These are phyloP conservation scores for Periophthalmodon schlosseri DNA, from an alignment of 2,113 vertebrate species.

Conservation along the genomic window DNA sequence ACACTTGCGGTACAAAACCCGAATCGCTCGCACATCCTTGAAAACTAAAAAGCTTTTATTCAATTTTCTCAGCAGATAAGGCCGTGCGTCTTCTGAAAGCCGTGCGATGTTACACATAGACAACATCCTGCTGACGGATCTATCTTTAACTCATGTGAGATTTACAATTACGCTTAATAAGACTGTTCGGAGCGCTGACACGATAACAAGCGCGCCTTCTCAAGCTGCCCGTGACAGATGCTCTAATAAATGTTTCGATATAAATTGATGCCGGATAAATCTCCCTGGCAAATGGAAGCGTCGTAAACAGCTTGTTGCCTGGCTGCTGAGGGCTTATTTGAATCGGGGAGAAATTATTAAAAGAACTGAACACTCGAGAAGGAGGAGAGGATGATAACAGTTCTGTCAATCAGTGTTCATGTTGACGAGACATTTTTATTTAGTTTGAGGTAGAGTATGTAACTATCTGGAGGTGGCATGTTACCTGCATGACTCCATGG, in stretches of 20 bases:
- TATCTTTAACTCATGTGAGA: slow-evolving; percentile 36
- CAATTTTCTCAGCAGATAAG: slow-evolving; percentile 33
- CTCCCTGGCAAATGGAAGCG: slow-evolving; percentile 45
- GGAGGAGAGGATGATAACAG: neutral
- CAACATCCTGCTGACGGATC: slow-evolving; percentile 24
- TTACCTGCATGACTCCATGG: too few relatives aligned
- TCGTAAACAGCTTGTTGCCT: slow-evolving; percentile 53
- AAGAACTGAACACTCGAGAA: slow-evolving; percentile 7
- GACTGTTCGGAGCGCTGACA: slow-evolving; percentile 45
- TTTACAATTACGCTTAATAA: slow-evolving; percentile 51
- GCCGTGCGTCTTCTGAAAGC: neutral
- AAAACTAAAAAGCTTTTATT: slow-evolving; percentile 6
- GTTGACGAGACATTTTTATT: too few relatives aligned
- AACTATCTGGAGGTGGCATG: too few relatives aligned
- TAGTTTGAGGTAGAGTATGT: too few relatives aligned
- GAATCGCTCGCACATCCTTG: slow-evolving; percentile 27
- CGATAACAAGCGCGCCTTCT: slow-evolving; percentile 40
- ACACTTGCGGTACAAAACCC: slow-evolving; percentile 18
- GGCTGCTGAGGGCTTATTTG: slow-evolving; percentile 56
- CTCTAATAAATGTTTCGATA: slow-evolving; percentile 54
- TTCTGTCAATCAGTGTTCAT: neutral
- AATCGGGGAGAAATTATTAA: slow-evolving; percentile 45
- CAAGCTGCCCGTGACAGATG: slow-evolving; percentile 49
- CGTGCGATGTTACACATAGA: neutral
- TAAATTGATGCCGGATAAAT: slow-evolving; percentile 63